Evolutionary conservation across 2,797 vertebrate genomes (phyloP).

Genomic region (Ispidina lecontei): DNA sequence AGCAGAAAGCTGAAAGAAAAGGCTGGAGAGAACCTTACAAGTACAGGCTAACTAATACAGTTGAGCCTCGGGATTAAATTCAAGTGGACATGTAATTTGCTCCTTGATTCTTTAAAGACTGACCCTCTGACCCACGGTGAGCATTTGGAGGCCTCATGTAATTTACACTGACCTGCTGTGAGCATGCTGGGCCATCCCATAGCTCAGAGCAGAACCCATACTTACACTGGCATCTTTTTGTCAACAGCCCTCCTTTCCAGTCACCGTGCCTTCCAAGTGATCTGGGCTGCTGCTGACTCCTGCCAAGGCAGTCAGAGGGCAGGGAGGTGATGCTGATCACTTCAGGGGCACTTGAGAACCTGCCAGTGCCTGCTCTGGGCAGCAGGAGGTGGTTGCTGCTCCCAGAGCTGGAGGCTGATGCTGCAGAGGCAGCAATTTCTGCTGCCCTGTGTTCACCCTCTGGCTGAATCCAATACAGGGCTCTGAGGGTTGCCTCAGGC

Average conservation of each 20-base stretch:
- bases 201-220: neutral
- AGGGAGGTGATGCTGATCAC: neutral
- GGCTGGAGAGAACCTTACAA: neutral
- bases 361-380: neutral
- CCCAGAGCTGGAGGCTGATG: neutral
- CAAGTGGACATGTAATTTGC: neutral
- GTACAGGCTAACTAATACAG: neutral
- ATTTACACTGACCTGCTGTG: neutral
- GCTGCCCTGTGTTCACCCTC: fast-evolving
- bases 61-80: neutral
- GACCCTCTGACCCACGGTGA: neutral
- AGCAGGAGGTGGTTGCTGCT: fast-evolving
- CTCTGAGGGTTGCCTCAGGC: neutral
- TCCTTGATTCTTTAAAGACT: neutral
- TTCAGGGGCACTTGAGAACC: neutral
- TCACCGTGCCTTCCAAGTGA: neutral
- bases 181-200: neutral
- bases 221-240: neutral
- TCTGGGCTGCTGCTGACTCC: neutral
- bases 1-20: neutral
- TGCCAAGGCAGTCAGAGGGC: neutral
- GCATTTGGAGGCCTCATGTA: neutral
- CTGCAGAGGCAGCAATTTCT: neutral
- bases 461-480: neutral
- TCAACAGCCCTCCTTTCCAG: neutral